Percentiles rank a stretch among this genome's conserved stretches.
These are phyloP conservation scores for Hirtodrosophila trivittata DNA, from an alignment of 2,888 invertebrate species.

Conservation along the genomic window DNA sequence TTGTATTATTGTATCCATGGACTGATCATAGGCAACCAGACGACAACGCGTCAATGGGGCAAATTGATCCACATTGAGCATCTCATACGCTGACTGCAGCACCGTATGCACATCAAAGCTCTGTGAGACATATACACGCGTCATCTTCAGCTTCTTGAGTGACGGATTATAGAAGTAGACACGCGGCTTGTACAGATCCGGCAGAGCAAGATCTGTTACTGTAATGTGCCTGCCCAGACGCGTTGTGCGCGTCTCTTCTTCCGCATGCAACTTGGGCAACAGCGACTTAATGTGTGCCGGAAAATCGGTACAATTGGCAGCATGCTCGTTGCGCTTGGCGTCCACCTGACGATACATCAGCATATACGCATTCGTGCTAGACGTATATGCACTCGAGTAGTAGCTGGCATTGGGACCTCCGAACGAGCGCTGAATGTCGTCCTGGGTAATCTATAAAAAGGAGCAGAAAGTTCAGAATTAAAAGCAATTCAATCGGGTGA, in stretches of 20 bases:
- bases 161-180: slow-evolving; percentile 87
- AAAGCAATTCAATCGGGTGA: not conserved
- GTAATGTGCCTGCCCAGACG: slow-evolving; percentile 79
- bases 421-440: slow-evolving; percentile 92
- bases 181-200: slow-evolving; percentile 86
- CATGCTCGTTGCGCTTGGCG: slow-evolving; percentile 86
- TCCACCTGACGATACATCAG: slow-evolving; percentile 93
- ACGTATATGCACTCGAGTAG: slow-evolving; percentile 90
- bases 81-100: slow-evolving; percentile 86
- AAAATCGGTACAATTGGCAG: slow-evolving; percentile 88
- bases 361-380: slow-evolving; percentile 95
- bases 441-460: slow-evolving; percentile 87
- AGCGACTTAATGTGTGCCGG: slow-evolving; percentile 89
- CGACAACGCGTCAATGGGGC: slow-evolving; percentile 88
- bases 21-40: slow-evolving; percentile 88
- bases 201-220: slow-evolving; percentile 85
- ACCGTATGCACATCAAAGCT: slow-evolving; percentile 86
- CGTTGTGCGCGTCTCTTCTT: slow-evolving; percentile 86
- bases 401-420: slow-evolving; percentile 89
- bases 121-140: slow-evolving; percentile 86
- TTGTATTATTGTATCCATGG: slow-evolving; percentile 86
- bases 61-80: slow-evolving; percentile 86
- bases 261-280: slow-evolving; percentile 87
- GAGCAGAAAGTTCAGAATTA: not conserved
- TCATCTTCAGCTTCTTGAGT: slow-evolving; percentile 85